These are phyloP conservation scores for Germaria angustata DNA, from an alignment of 2,888 invertebrate genomes.

Conservation along the genomic window DNA sequence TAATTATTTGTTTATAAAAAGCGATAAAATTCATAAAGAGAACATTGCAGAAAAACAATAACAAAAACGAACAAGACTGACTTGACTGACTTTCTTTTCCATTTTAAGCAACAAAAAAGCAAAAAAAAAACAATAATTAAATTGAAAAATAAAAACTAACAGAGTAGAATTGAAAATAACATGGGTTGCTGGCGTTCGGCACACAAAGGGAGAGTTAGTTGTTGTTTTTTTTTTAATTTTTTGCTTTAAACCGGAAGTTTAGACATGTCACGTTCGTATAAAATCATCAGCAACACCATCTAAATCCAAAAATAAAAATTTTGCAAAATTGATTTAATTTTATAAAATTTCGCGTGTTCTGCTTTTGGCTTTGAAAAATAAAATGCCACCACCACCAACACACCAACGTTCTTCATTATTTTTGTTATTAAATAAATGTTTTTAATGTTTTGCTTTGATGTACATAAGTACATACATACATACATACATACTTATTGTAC, in stretches of 20 bases:
- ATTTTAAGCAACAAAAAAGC: conserved; percentile 26
- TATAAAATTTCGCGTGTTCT: conserved; percentile 9
- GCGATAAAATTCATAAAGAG: conserved; percentile 27
- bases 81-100: conserved; percentile 54
- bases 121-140: conserved; percentile 19
- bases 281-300: conserved; percentile 45
- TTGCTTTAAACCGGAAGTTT: conserved; percentile 62
- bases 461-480: too few relatives aligned
- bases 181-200: conserved; percentile 2
- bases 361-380: conserved; percentile 1
- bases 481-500: too few relatives aligned
- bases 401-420: background rate
- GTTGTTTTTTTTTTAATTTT: conserved; percentile 1
- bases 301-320: conserved; percentile 22
- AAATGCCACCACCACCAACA: too few relatives aligned
- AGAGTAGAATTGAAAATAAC: background rate
- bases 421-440: too few relatives aligned
- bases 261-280: conserved; percentile 66
- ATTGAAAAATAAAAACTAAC: background rate
- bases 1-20: conserved; percentile 41
- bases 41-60: conserved; percentile 36
- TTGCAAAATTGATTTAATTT: conserved; percentile 32
- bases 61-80: background rate
- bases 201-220: conserved; percentile 9
- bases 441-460: too few relatives aligned